phyloP scores from a whole-genome alignment of 2,113 vertebrate species.

The Psammodynastes pulverulentus region DNA sequence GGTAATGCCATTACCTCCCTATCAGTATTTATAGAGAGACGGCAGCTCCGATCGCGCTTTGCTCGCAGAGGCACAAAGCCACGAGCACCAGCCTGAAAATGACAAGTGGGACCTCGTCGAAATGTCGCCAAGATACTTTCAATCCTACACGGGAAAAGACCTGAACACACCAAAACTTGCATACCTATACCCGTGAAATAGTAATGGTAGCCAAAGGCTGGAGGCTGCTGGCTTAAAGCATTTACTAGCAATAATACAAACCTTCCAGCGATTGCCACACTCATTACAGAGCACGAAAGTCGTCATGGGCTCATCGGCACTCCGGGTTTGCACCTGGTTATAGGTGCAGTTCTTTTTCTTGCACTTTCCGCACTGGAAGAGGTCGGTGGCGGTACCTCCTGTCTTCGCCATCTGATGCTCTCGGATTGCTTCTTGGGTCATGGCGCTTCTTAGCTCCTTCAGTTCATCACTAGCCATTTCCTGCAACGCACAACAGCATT shows the following conservation, averaged over 20 bases:
- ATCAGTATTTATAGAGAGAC: no score
- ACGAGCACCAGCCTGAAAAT: no score
- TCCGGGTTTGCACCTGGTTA: constrained; percentile 93
- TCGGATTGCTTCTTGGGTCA: constrained; percentile 95
- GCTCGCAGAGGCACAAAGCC: no score
- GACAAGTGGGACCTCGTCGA: no score
- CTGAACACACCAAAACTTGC: no score
- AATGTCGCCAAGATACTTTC: no score
- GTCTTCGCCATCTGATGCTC: constrained; percentile 99
- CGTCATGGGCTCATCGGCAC: constrained; percentile 98
- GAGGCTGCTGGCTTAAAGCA: no score
- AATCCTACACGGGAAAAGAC: no score
- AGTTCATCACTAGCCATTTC: constrained; percentile 98
- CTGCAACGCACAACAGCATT: constrained; percentile 56
- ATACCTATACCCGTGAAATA: no score
- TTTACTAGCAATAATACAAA: constrained; percentile 49
- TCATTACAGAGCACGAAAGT: constrained; percentile 97
- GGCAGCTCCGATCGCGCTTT: no score
- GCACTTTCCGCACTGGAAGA: constrained; percentile 94
- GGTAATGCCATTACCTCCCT: no score
- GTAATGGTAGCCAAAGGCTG: no score
- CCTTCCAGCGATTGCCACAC: constrained; percentile 99
- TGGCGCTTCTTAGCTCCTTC: constrained; percentile 84
- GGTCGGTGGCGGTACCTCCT: constrained; percentile 85
- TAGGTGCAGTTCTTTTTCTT: constrained; percentile 97